phyloP scores from a whole-genome alignment of 1,140 invertebrate species.

The Cherax destructor region DNA sequence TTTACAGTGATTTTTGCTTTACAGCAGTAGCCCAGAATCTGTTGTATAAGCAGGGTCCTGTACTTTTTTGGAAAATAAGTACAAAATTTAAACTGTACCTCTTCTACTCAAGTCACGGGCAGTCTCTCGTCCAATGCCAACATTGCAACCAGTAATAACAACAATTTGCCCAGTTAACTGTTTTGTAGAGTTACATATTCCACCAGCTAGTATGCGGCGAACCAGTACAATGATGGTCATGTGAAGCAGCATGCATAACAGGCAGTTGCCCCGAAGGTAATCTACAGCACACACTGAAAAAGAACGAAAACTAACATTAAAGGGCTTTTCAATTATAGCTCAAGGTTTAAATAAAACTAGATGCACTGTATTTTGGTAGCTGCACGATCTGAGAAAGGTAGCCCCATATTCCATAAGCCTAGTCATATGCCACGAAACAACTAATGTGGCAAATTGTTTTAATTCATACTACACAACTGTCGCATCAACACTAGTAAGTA shows the following conservation, averaged over 20 bases:
- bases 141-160: slow-evolving; percentile 80
- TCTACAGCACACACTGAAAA: slow-evolving; percentile 16
- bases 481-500: too few species aligned
- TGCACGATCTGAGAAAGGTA: too few species aligned
- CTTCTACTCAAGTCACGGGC: slow-evolving; percentile 39
- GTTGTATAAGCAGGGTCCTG: too few species aligned
- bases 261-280: neutral
- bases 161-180: slow-evolving; percentile 78
- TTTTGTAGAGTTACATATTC: slow-evolving; percentile 10
- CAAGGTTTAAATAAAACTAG: too few species aligned
- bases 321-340: too few species aligned
- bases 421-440: too few species aligned
- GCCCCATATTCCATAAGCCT: neutral
- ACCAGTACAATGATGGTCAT: slow-evolving; percentile 5
- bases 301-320: too few species aligned
- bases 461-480: too few species aligned
- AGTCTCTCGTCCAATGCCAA: slow-evolving; percentile 79
- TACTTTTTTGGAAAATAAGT: too few species aligned
- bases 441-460: too few species aligned
- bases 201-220: slow-evolving; percentile 26
- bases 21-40: too few species aligned
- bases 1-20: too few species aligned
- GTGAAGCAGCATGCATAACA: neutral
- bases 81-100: neutral
- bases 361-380: neutral